phyloP scores from a whole-genome alignment of 2,113 vertebrate species.

The Manacus vitellinus region DNA sequence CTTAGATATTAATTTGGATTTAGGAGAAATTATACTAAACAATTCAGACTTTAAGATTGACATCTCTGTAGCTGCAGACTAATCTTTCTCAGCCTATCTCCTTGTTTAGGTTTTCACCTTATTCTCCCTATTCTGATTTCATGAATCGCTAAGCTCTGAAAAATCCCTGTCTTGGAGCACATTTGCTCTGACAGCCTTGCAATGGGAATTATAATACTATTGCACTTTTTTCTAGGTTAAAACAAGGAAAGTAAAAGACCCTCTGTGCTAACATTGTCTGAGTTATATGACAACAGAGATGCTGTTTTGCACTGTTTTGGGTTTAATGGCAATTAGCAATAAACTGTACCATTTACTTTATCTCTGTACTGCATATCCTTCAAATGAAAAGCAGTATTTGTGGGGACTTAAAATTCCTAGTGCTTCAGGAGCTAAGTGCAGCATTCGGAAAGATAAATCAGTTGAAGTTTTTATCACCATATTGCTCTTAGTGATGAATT shows the following conservation, averaged over 20 bases:
- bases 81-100: not conserved
- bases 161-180: not conserved
- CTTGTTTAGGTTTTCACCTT: slow-evolving; percentile 51
- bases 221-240: slow-evolving; percentile 53
- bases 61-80: not conserved
- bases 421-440: not conserved
- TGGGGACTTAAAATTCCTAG: not conserved
- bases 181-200: slow-evolving; percentile 68
- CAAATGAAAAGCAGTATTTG: not conserved
- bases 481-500: not conserved
- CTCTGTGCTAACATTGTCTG: not conserved
- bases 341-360: not conserved
- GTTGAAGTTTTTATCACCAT: not conserved
- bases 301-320: not conserved
- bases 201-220: slow-evolving; percentile 60
- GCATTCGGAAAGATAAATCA: not conserved
- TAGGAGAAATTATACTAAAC: not conserved
- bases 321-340: not conserved
- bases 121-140: slow-evolving; percentile 59
- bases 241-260: not conserved
- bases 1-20: not conserved
- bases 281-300: not conserved
- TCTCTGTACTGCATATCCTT: not conserved
- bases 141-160: slow-evolving; percentile 16
- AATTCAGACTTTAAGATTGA: not conserved